Percentiles rank a stretch among this genome's conserved stretches.
These are phyloP conservation scores for Plestiodon gilberti DNA, from an alignment of 2,113 vertebrate genomes.

Conservation along the genomic window DNA sequence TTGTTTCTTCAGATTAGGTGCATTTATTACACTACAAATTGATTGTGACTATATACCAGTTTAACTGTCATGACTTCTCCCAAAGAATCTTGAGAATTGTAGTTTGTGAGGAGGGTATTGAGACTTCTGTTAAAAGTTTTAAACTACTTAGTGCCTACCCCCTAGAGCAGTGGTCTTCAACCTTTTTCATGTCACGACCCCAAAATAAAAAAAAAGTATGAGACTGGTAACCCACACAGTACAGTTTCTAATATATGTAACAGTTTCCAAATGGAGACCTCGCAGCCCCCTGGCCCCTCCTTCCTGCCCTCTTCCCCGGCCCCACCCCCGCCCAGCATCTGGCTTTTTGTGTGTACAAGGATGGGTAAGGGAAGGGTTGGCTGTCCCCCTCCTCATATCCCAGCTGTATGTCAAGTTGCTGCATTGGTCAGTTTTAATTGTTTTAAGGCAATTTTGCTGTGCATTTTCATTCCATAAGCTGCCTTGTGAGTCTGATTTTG, in stretches of 20 bases:
- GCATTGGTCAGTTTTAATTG: background rate
- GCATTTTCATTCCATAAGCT: background rate
- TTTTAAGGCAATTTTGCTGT: background rate
- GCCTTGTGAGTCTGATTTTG: no score
- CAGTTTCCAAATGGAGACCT: no score
- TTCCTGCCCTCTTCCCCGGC: no score
- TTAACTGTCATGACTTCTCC: background rate
- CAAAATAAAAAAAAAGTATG: no score
- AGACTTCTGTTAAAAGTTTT: background rate
- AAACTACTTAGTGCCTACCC: background rate
- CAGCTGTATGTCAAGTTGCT: no score
- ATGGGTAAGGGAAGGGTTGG: no score
- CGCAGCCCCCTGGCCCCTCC: no score
- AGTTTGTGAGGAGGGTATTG: background rate
- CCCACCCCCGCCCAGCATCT: no score
- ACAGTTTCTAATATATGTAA: no score
- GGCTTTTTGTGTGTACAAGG: background rate
- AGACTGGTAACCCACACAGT: no score
- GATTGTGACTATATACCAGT: background rate
- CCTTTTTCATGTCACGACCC: no score
- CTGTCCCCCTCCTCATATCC: background rate
- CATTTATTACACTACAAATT: background rate
- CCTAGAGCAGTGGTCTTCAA: no score
- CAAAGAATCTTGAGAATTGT: background rate
- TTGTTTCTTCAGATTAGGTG: background rate